These are phyloP conservation scores for Isoperla grammatica DNA, from an alignment of 2,888 invertebrate species.

Conservation along the genomic window DNA sequence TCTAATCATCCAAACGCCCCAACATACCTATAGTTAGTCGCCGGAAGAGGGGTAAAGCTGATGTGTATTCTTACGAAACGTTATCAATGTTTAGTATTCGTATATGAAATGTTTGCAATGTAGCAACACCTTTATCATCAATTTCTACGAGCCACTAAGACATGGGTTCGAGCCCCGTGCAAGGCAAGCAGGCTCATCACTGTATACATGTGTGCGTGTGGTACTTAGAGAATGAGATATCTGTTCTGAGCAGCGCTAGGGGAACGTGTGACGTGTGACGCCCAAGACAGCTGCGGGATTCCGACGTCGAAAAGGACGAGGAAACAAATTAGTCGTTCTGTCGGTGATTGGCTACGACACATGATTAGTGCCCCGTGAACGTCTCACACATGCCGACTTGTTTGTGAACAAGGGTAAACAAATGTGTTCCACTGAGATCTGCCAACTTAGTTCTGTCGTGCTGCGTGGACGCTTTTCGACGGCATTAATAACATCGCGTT, in stretches of 20 bases:
- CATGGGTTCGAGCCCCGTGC: too few species aligned
- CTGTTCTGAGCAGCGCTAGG: not conserved
- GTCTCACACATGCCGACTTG: constrained; percentile 19
- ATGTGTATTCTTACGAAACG: too few species aligned
- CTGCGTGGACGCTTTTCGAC: not conserved
- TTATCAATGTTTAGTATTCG: too few species aligned
- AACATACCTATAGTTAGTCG: too few species aligned
- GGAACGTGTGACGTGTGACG: not conserved
- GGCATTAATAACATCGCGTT: constrained; percentile 1
- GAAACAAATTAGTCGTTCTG: constrained; percentile 21
- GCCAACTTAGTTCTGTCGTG: not conserved
- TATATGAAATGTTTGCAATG: too few species aligned
- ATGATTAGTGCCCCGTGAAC: constrained; percentile 18
- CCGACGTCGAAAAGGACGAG: constrained; percentile 4
- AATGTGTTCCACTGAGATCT: constrained; percentile 19
- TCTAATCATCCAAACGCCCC: too few species aligned
- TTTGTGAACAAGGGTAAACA: constrained; percentile 24
- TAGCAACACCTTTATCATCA: too few species aligned
- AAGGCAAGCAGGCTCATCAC: too few species aligned
- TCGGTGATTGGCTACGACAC: constrained; percentile 20
- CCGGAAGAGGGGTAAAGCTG: too few species aligned
- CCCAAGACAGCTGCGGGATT: constrained; percentile 18
- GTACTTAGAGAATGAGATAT: not conserved
- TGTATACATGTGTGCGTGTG: not conserved
- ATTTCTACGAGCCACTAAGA: too few species aligned